Conservation (phyloP, 92 coral and sea anemone genomes). For the Meandrina meandrites region DNA sequence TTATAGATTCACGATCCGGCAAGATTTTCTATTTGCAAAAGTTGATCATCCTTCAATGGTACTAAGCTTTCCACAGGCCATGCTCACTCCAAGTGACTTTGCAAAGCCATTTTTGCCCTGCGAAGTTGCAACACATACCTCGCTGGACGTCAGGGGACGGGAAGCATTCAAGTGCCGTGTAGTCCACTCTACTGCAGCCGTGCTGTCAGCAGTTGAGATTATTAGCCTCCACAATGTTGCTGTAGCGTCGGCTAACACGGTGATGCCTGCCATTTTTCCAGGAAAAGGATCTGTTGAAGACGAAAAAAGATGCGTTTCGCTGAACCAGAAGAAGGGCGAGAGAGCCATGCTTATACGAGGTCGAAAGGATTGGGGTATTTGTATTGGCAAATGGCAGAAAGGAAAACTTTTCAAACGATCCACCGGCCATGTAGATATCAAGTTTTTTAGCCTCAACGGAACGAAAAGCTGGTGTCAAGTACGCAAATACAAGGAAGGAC, state of each 20-base stretch:
- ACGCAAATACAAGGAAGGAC: slow-evolving; percentile 39
- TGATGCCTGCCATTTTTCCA: slow-evolving; percentile 48
- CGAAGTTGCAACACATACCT: slow-evolving; percentile 48
- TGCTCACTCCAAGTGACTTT: slow-evolving; percentile 34
- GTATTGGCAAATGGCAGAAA: slow-evolving; percentile 68
- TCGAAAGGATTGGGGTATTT: slow-evolving; percentile 62
- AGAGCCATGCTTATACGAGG: slow-evolving; percentile 72
- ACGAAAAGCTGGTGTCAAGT: slow-evolving; percentile 59
- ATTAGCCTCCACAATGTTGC: slow-evolving; percentile 44
- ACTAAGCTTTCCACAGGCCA: slow-evolving; percentile 44
- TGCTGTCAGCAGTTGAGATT: slow-evolving; percentile 68
- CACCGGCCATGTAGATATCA: slow-evolving; percentile 37
- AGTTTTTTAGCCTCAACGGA: slow-evolving; percentile 12
- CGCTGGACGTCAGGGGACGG: slow-evolving; percentile 56
- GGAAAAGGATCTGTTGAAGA: slow-evolving; percentile 39
- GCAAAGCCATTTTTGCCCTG: slow-evolving; percentile 46
- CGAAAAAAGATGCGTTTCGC: slow-evolving; percentile 31
- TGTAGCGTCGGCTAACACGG: slow-evolving; percentile 58
- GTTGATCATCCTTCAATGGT: slow-evolving; percentile 51
- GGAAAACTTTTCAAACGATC: slow-evolving; percentile 10
- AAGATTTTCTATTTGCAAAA: slow-evolving; percentile 43
- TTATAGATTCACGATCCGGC: slow-evolving; percentile 38
- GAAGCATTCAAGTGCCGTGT: slow-evolving; percentile 57
- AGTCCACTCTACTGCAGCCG: slow-evolving; percentile 50
- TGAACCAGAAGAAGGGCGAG: slow-evolving; percentile 44